These are phyloP conservation scores for Dryobota labecula DNA, from an alignment of 2,888 invertebrate genomes.

Conservation along the genomic window DNA sequence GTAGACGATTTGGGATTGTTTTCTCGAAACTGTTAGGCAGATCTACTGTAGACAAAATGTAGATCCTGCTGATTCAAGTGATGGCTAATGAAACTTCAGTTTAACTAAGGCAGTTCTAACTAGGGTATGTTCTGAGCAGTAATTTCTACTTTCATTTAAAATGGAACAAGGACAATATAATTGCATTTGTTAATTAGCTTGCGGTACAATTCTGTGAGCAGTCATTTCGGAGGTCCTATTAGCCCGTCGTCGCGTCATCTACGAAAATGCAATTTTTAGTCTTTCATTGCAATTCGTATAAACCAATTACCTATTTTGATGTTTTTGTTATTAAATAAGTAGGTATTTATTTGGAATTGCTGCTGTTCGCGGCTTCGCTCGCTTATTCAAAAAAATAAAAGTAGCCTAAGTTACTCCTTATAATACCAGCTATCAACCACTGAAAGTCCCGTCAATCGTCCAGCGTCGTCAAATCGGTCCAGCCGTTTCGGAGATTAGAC, in stretches of 20 bases:
- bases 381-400: no score
- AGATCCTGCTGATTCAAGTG: neutral
- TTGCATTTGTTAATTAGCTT: slow-evolving; percentile 33
- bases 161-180: slow-evolving; percentile 20
- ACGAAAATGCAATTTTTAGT: slow-evolving; percentile 12
- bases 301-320: neutral
- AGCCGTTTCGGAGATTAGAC: no score
- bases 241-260: slow-evolving; percentile 19
- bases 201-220: slow-evolving; percentile 17
- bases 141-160: slow-evolving; percentile 21
- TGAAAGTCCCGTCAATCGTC: no score
- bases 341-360: no score
- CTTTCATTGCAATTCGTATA: slow-evolving; percentile 1
- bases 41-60: neutral
- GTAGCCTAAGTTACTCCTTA: no score
- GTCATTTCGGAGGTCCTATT: slow-evolving; percentile 26
- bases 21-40: neutral
- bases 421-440: no score
- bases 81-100: neutral
- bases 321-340: neutral
- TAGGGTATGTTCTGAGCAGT: neutral
- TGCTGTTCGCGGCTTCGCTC: no score
- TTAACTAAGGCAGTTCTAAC: neutral
- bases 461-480: no score
- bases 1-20: neutral